Evolutionary conservation across 2,888 invertebrate species (phyloP), one percentile per base, ranked within the genome.

Genomic region (Dicyrtoma fusca): DNA sequence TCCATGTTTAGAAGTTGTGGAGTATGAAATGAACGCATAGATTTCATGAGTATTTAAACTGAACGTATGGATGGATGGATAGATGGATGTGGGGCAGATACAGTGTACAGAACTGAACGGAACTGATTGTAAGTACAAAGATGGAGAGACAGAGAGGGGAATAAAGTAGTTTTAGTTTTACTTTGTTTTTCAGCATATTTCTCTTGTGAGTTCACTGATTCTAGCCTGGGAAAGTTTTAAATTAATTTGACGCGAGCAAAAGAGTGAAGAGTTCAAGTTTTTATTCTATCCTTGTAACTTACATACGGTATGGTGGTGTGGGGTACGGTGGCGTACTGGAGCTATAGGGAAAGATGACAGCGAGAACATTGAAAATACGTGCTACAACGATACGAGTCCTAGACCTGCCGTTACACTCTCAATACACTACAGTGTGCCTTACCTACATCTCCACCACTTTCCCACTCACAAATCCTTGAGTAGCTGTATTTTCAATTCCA

Each of bases 241-340:
- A 78, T 78, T 78, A 78, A 78, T 77, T 78, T 78, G 76, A 76
- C 74, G 74, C 65, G 74, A 74, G 75, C 61, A 71, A 74, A 75
- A 76, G 75, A 76, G 75, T 77, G 77, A 73, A 72, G 74, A 76
- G 76, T 76, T 76, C 69, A 76, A 76, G 73, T 74, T 75, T 77
- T 77, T 77, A 74, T 68, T 57, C 55, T 55, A 34, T 5, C 34
- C 34, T 34, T 34, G 34, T 34, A 34, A 34, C 34, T 34, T 34
- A 34, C 34, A 34, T 34, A 34, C 34, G 34, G 34, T 34, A n/a
- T n/a, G 34, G 8, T 8, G 34, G 34, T 34, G 34, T 5, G n/a
- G 4, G 34, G 34, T 34, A 34, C 34, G 34, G 8, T 8, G 4
- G 4, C 4, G 34, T 34, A 34, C n/a, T 34, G 34, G 4, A 34